Evolutionary conservation across 2,888 invertebrate species (phyloP).

Genomic region (Euclidia mi): DNA sequence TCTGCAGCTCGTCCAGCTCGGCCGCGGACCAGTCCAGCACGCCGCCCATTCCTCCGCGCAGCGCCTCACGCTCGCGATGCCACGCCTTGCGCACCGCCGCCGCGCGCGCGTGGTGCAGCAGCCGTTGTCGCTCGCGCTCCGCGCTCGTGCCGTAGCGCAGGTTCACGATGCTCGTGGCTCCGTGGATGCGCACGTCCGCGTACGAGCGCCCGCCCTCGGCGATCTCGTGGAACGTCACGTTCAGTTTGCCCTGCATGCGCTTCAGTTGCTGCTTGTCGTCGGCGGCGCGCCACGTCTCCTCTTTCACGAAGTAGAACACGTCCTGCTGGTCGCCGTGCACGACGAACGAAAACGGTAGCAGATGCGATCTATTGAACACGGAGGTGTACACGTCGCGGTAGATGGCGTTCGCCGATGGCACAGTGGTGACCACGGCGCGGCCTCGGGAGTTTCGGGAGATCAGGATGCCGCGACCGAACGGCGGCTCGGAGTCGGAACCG

Average conservation of each 20-base stretch:
- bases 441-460: constrained; percentile 95
- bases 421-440: constrained; percentile 95
- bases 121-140: constrained; percentile 96
- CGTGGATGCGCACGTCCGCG: constrained; percentile 97
- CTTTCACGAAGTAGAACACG: constrained; percentile 98
- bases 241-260: constrained; percentile 96
- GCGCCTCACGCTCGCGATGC: constrained; percentile 96
- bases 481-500: constrained; percentile 96
- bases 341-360: constrained; percentile 96
- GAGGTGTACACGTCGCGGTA: constrained; percentile 98
- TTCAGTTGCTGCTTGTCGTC: constrained; percentile 97
- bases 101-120: constrained; percentile 97
- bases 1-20: constrained; percentile 97
- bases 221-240: constrained; percentile 97
- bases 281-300: constrained; percentile 96
- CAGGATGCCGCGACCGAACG: constrained; percentile 96
- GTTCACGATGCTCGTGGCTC: constrained; percentile 97
- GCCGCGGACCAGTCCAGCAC: constrained; percentile 96
- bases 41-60: constrained; percentile 94
- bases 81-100: constrained; percentile 97
- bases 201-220: constrained; percentile 94
- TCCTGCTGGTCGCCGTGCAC: constrained; percentile 97
- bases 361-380: constrained; percentile 96
- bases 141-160: constrained; percentile 98
- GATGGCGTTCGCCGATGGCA: constrained; percentile 97